Evolutionary conservation across 2,113 vertebrate genomes (phyloP).

Genomic region (Alligator mississippiensis): DNA sequence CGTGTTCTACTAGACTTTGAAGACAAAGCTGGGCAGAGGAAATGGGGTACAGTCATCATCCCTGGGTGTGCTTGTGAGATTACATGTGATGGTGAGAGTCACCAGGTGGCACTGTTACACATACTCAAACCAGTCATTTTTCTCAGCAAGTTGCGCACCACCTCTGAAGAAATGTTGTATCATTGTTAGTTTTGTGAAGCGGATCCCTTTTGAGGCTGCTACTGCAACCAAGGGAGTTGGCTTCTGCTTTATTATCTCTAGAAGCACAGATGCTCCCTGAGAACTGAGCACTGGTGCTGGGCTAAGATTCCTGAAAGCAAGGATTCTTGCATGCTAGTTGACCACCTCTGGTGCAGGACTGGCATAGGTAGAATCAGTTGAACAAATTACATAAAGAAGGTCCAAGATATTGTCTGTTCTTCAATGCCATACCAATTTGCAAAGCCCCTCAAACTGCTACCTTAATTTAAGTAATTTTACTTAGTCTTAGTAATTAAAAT

Average conservation of each 20-base stretch:
- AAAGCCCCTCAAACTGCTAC: background rate
- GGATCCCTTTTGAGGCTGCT: background rate
- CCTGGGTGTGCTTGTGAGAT: background rate
- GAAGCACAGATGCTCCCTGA: background rate
- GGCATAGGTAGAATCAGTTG: background rate
- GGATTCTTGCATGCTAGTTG: rapidly evolving
- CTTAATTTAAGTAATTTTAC: background rate
- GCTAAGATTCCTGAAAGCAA: background rate
- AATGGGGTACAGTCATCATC: background rate
- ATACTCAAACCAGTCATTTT: background rate
- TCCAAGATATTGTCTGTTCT: background rate
- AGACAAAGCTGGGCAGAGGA: background rate
- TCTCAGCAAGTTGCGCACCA: background rate
- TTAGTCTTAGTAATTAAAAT: background rate
- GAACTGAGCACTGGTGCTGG: background rate
- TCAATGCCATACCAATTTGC: background rate
- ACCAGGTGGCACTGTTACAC: background rate
- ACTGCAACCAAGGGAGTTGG: background rate
- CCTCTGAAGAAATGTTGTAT: background rate
- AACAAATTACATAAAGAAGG: background rate
- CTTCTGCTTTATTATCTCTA: background rate
- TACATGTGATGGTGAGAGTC: rapidly evolving
- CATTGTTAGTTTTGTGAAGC: background rate
- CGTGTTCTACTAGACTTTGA: rapidly evolving
- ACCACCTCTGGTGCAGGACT: background rate